Evolutionary conservation across 2,888 invertebrate species (phyloP).

Genomic region (Coelinius sp.): DNA sequence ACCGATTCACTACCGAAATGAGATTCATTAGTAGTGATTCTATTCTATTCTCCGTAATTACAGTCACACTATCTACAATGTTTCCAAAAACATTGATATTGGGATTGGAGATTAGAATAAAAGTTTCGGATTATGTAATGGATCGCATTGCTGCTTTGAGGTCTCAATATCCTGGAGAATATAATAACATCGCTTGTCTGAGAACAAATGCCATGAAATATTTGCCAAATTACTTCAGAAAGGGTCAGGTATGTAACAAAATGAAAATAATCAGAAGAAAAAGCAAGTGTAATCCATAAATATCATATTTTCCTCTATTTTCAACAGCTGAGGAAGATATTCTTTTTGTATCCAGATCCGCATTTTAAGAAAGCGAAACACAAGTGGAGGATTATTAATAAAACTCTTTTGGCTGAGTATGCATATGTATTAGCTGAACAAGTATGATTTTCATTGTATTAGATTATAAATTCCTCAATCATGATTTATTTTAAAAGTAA

Average conservation of each 20-base stretch:
- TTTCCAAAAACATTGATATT: constrained; percentile 91
- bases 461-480: not conserved
- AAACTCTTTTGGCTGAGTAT: constrained; percentile 94
- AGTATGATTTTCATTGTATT: constrained; percentile 52
- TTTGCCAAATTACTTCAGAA: constrained; percentile 95
- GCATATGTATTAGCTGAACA: constrained; percentile 91
- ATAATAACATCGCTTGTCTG: constrained; percentile 94
- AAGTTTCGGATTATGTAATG: constrained; percentile 98
- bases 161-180: constrained; percentile 80
- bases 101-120: constrained; percentile 97
- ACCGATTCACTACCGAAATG: too few species aligned
- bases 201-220: constrained; percentile 99
- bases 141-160: constrained; percentile 93
- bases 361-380: constrained; percentile 99
- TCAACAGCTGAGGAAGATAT: constrained; percentile 92
- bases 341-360: constrained; percentile 98
- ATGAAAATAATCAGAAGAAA: too few species aligned
- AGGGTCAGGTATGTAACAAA: constrained; percentile 83
- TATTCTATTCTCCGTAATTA: constrained; percentile 56
- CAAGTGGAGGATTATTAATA: constrained; percentile 98
- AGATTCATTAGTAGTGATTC: too few species aligned
- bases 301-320: constrained; percentile 23
- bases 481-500: not conserved
- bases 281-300: constrained; percentile 12
- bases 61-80: constrained; percentile 91